Percentiles rank a stretch among this genome's conserved stretches.
These are phyloP conservation scores for Sandelia bainsii DNA, from an alignment of 2,797 vertebrate genomes.

Conservation along the genomic window DNA sequence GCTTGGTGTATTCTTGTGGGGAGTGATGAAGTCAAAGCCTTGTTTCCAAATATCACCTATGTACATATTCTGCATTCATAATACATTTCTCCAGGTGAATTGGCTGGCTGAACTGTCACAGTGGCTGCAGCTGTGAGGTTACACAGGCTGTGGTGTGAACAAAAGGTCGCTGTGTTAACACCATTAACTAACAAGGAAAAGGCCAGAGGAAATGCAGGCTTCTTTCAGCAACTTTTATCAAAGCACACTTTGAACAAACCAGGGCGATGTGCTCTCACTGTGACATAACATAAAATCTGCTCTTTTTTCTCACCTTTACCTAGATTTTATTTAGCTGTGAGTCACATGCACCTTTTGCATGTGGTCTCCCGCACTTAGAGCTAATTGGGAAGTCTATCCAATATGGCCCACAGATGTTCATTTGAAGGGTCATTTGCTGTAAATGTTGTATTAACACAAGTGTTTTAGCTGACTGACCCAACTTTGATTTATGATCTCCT, in stretches of 20 bases:
- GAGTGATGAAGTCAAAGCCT: background rate
- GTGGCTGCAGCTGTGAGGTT: constrained; percentile 8
- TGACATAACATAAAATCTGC: constrained; percentile 6
- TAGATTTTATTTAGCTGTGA: constrained; percentile 41
- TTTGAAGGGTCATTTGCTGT: constrained; percentile 80
- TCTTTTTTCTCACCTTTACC: constrained; percentile 43
- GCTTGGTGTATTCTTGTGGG: background rate
- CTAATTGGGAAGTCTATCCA: constrained; percentile 56
- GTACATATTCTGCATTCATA: constrained; percentile 3
- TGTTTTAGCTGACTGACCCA: constrained; percentile 69
- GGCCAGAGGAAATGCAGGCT: constrained; percentile 7
- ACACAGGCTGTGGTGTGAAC: constrained; percentile 8
- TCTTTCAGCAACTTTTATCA: constrained; percentile 21
- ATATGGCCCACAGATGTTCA: constrained; percentile 80
- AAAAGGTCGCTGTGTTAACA: constrained; percentile 32
- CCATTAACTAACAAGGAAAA: constrained; percentile 27
- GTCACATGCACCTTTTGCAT: constrained; percentile 66
- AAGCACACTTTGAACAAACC: background rate
- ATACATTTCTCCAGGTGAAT: constrained; percentile 5
- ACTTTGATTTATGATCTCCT: constrained; percentile 75
- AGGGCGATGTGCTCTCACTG: background rate
- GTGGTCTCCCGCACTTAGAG: constrained; percentile 54
- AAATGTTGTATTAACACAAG: constrained; percentile 77
- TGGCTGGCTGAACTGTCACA: background rate
- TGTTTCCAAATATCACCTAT: background rate